Evolutionary conservation across 1,140 invertebrate species (phyloP), one percentile per base, ranked within the genome.

Genomic region (Semibalanus balanoides): DNA sequence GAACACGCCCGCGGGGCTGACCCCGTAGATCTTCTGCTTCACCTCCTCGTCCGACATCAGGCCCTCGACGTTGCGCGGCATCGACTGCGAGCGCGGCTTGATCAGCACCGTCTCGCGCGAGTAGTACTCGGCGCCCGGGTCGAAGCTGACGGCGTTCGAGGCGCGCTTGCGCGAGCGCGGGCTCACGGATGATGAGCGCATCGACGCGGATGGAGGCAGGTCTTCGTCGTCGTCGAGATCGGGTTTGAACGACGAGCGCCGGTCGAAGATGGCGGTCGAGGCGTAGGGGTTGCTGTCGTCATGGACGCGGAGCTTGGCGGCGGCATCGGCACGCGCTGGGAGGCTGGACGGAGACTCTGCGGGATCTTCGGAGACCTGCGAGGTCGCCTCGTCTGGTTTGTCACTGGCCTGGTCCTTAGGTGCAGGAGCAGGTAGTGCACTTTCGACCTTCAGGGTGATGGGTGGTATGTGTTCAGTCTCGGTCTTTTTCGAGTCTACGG

Each of bases 81-180:
- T 64, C 51, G 51, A 64, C 51, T 64, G 51, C 51, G 51, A 64
- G 51, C 51, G 51, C 51, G 51, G 51, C 51, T 64, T 64, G 51
- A 64, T 64, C 51, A 64, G 51, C 51, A 64, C 51, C 51, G 51
- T 64, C 51, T 64, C 51, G 11, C 51, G 51, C 51, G 51, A 64
- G 51, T 64, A 64, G 51, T 22, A 64, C 51, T 64, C 51, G 51
- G 51, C 51, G 22, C 14, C 51, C 51, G 51, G 51, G 51, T 64
- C 51, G 22, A 64, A 64, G 22, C 51, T 64, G 22, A 64, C 51
- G 1, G 22, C 51, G 51, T 64, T 64, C 11, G 51, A 64, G 51
- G 51, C 9, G 51, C 51, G 51, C 51, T 64, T 64, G 1, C 51
- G 51, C 51, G 51, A 64, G 51, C 51, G 51, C 9, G 51, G 51